Conservation (phyloP, 2,797 vertebrate species). For the Myoxocephalus aenaeus region DNA sequence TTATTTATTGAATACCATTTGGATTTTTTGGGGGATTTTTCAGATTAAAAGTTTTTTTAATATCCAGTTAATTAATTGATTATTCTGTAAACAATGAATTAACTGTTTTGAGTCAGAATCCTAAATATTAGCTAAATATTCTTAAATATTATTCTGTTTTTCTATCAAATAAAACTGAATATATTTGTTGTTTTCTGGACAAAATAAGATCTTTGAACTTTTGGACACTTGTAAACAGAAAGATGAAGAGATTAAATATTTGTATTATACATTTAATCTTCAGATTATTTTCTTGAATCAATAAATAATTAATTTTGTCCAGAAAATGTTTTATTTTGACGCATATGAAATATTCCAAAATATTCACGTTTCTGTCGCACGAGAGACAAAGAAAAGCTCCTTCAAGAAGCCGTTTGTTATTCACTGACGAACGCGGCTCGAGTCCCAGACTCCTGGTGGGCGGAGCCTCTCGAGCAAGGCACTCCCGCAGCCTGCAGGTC, state of each 20-base stretch:
- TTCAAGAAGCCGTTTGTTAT: neutral
- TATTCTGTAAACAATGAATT: too few species aligned
- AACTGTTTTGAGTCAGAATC: neutral
- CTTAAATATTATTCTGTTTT: neutral
- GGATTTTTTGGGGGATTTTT: neutral
- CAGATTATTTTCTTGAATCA: too few species aligned
- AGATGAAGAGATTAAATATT: too few species aligned
- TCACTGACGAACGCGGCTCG: too few species aligned
- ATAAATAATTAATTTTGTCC: too few species aligned
- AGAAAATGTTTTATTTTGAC: too few species aligned
- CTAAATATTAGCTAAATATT: neutral
- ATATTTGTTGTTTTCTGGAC: neutral
- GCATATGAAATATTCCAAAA: too few species aligned
- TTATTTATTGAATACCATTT: neutral
- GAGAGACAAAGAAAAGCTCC: neutral
- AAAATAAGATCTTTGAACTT: neutral
- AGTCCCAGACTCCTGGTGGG: neutral
- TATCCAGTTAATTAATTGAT: neutral
- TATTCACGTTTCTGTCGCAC: neutral
- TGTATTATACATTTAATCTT: too few species aligned
- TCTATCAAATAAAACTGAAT: too few species aligned
- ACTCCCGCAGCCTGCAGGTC: constrained; percentile 4
- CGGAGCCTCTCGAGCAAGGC: neutral
- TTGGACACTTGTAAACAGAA: too few species aligned
- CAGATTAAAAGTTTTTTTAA: neutral